Conservation (phyloP, 2,113 vertebrate species). For the Mormyrus lacerda region DNA sequence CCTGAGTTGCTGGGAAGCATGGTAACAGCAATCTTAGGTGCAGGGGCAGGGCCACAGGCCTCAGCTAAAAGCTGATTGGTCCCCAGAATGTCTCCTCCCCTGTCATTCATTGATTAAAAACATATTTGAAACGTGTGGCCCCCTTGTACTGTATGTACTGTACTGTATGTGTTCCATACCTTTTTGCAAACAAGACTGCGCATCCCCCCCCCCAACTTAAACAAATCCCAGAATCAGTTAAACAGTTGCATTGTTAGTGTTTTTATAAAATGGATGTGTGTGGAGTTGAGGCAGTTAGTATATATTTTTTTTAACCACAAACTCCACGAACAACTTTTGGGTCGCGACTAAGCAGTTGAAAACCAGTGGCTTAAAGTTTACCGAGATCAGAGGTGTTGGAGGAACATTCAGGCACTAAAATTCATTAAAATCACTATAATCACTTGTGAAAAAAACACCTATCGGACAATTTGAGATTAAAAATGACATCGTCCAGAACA, state of each 20-base stretch:
- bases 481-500: neutral
- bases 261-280: neutral
- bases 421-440: neutral
- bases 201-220: too few species aligned
- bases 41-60: neutral
- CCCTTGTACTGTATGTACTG: too few species aligned
- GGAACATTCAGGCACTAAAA: neutral
- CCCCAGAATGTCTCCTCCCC: neutral
- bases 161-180: neutral
- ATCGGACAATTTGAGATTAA: neutral
- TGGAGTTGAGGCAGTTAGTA: neutral
- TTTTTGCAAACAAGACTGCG: too few species aligned
- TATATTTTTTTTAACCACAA: too few species aligned
- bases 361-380: neutral
- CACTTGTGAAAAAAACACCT: neutral
- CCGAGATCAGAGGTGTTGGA: neutral
- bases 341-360: too few species aligned
- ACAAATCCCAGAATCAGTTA: neutral
- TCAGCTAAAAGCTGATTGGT: neutral
- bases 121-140: neutral
- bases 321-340: too few species aligned
- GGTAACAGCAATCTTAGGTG: neutral
- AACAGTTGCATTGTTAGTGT: neutral
- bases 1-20: neutral
- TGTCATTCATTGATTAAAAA: neutral